Evolutionary conservation across 1,140 invertebrate genomes (phyloP).

Genomic region (Dreissena polymorpha): DNA sequence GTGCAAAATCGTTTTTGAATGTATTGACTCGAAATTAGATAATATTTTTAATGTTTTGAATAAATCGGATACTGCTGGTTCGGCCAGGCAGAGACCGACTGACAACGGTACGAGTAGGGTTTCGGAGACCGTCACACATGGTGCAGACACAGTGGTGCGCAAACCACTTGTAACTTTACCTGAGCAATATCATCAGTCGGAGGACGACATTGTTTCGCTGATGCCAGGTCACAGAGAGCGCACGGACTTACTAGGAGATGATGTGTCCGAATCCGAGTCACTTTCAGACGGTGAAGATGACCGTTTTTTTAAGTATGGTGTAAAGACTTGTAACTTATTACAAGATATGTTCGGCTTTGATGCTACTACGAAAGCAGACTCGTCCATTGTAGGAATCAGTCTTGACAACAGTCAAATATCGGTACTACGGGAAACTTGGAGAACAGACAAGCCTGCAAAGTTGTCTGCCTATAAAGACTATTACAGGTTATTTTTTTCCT

Average conservation of each 20-base stretch:
- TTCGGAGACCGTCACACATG: too few relatives aligned
- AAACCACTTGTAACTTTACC: background rate
- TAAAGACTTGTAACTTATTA: background rate
- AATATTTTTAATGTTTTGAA: background rate
- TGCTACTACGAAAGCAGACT: background rate
- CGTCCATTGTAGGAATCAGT: background rate
- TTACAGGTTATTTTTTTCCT: slow-evolving; percentile 24
- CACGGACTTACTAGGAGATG: too few relatives aligned
- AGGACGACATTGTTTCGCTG: background rate
- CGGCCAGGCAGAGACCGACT: too few relatives aligned
- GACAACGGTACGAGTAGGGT: too few relatives aligned
- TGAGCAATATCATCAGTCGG: too few relatives aligned
- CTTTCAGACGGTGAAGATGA: background rate
- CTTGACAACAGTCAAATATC: too few relatives aligned
- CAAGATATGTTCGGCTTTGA: background rate
- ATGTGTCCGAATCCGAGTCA: background rate
- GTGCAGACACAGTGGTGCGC: too few relatives aligned
- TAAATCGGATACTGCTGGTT: slow-evolving; percentile 14
- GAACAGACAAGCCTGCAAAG: background rate
- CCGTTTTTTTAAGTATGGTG: slow-evolving; percentile 9
- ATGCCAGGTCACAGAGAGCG: too few relatives aligned
- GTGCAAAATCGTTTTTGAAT: background rate
- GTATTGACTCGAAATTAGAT: slow-evolving; percentile 32
- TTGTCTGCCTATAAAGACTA: slow-evolving; percentile 9
- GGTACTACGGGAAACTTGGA: too few relatives aligned